Evolutionary conservation across 2,888 invertebrate species (phyloP).

Genomic region (Theretra japonica): DNA sequence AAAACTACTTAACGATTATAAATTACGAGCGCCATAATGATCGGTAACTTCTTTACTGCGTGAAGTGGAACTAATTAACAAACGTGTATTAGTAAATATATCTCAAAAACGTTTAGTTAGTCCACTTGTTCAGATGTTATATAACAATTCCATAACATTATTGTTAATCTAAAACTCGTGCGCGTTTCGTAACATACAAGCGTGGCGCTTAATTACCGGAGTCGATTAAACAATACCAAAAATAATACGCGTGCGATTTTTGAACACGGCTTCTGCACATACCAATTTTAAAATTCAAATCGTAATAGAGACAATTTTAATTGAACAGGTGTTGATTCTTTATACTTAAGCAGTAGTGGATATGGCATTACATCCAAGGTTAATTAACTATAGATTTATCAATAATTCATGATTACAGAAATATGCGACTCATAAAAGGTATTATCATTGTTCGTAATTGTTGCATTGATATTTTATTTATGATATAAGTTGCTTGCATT

Average conservation of each 20-base stretch:
- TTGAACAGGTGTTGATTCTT: neutral
- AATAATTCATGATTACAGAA: conserved; percentile 63
- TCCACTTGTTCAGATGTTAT: no score
- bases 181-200: neutral
- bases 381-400: conserved; percentile 47
- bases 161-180: conserved; percentile 12
- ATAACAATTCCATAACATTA: no score
- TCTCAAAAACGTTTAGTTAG: no score
- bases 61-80: no score
- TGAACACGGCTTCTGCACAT: neutral
- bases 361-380: conserved; percentile 49
- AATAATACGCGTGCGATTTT: conserved; percentile 13
- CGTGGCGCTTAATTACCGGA: neutral
- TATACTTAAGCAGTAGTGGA: conserved; percentile 30
- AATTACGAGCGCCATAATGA: no score
- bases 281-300: neutral
- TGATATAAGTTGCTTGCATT: conserved; percentile 35
- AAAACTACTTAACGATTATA: no score
- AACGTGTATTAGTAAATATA: no score
- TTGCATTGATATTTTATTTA: conserved; percentile 49
- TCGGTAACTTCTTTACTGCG: no score
- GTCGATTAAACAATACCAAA: conserved; percentile 11
- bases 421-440: conserved; percentile 51
- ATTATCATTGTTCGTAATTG: conserved; percentile 46
- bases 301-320: neutral